Evolutionary conservation across 2,888 invertebrate genomes (phyloP), one percentile per base, ranked within the genome.

Genomic region (Trypoxylon attenuatum): DNA sequence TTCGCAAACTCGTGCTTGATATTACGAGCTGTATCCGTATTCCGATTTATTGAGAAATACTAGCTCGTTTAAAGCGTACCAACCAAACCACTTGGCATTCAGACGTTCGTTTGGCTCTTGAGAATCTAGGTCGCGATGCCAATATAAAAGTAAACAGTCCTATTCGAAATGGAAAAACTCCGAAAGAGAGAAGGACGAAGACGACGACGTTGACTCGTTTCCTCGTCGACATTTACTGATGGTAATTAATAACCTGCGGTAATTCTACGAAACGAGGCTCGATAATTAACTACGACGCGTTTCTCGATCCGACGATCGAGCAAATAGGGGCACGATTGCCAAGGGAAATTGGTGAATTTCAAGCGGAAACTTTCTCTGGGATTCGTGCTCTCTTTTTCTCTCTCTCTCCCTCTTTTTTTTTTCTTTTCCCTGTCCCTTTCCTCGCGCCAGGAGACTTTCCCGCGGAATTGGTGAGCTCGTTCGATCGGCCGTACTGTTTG

Each of bases 101-200:
- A 10, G 5, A 13, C 33, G 5, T 6, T 10, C 13, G 2, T 2
- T 2, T 27, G 8, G 1, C 27, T 2, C 27, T 27, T 10, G 2
- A n/a, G 2, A 33, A 33, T 33, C n/a, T 33, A 33, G 33, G 33
- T 33, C 33, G 33, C 33, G 13, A 10, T 33, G n/a, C 13, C 33
- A 13, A n/a, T n/a, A n/a, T n/a, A 33, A 25, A 22, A 38, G 25
- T 49, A 49, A 29, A 23, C 33, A 50, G 25, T 16, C n/a, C 10
- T 19, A 50, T 21, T 15, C 8, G 16, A 15, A 23, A 21, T 13
- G 46, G 19, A 46, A 46, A 21, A 46, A 21, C 10, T 25, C n/a
- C n/a, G n/a, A 46, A n/a, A 6, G 25, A 46, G 5, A 46, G 21
- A 49, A 18, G 42, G 47, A 27, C n/a, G 57, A 49, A 64, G n/a